Percentiles rank a stretch among this genome's conserved stretches.
phyloP scores from a whole-genome alignment of 2,888 invertebrate genomes.

The Nemapogon koenigi region DNA sequence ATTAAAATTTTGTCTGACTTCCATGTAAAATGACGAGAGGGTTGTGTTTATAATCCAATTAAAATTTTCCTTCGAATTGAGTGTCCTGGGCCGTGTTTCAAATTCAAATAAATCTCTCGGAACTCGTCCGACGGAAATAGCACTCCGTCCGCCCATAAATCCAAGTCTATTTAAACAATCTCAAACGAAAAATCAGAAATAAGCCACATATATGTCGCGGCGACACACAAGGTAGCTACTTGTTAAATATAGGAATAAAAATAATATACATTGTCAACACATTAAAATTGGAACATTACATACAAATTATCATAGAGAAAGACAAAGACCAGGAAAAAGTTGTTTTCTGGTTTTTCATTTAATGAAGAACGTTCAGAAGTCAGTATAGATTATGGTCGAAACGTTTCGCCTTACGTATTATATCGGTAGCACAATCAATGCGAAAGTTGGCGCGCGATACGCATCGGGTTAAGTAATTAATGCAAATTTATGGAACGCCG shows the following conservation, averaged over 20 bases:
- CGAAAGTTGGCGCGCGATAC: constrained; percentile 32
- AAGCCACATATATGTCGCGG: constrained; percentile 40
- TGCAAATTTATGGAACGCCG: constrained; percentile 31
- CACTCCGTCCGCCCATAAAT: constrained; percentile 58
- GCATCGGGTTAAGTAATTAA: constrained; percentile 38
- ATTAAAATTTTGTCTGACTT: constrained; percentile 9
- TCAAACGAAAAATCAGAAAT: constrained; percentile 58
- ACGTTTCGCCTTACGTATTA: constrained; percentile 6
- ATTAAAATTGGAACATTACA: no score
- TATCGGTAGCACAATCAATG: constrained; percentile 34
- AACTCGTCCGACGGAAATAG: constrained; percentile 59
- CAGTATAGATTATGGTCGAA: constrained; percentile 4
- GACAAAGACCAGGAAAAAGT: neutral
- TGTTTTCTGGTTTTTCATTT: neutral
- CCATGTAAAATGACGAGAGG: neutral
- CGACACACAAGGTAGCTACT: constrained; percentile 6
- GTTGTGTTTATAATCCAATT: constrained; percentile 56
- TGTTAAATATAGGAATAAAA: constrained; percentile 4
- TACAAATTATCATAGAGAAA: no score
- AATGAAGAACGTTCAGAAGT: neutral
- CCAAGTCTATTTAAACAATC: constrained; percentile 58
- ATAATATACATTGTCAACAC: neutral
- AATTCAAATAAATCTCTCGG: constrained; percentile 58
- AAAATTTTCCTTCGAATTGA: constrained; percentile 49
- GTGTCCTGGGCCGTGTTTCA: constrained; percentile 52